Conservation (phyloP, 2,797 vertebrate genomes). For the Corythornis leucogaster region DNA sequence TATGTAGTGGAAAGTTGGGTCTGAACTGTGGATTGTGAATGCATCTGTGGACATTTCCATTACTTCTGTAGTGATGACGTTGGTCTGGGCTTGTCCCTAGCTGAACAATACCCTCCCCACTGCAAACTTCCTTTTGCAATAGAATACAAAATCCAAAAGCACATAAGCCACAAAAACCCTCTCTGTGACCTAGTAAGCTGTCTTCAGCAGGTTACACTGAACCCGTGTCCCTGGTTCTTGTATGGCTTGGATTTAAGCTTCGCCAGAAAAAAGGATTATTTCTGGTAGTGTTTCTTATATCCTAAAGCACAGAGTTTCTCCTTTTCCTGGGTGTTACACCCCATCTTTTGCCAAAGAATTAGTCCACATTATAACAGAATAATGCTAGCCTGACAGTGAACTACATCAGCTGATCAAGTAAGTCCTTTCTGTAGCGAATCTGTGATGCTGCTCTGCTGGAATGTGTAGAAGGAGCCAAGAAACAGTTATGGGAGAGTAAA, state of each 20-base stretch:
- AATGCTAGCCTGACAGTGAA: neutral
- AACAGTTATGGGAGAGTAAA: slow-evolving; percentile 54
- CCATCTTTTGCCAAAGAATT: neutral
- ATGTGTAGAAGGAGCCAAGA: slow-evolving; percentile 48
- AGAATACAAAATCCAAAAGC: neutral
- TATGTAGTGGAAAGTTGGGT: neutral
- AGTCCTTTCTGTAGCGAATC: neutral
- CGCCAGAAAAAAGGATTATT: neutral
- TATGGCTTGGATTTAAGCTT: neutral
- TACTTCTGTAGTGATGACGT: neutral
- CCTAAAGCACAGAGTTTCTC: neutral
- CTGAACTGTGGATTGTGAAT: neutral
- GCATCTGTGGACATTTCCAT: neutral
- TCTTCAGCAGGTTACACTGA: neutral
- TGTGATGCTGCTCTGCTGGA: slow-evolving; percentile 19
- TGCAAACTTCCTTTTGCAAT: neutral
- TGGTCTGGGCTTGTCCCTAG: neutral
- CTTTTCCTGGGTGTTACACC: neutral
- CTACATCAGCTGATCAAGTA: neutral
- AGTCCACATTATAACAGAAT: neutral
- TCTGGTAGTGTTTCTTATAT: neutral
- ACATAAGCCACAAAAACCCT: neutral
- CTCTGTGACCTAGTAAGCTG: neutral
- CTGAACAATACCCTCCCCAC: neutral
- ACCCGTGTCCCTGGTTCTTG: neutral